Percentiles rank a stretch among this genome's conserved stretches.
These are phyloP conservation scores for Gryllus bimaculatus DNA, from an alignment of 1,140 invertebrate genomes.

Conservation along the genomic window DNA sequence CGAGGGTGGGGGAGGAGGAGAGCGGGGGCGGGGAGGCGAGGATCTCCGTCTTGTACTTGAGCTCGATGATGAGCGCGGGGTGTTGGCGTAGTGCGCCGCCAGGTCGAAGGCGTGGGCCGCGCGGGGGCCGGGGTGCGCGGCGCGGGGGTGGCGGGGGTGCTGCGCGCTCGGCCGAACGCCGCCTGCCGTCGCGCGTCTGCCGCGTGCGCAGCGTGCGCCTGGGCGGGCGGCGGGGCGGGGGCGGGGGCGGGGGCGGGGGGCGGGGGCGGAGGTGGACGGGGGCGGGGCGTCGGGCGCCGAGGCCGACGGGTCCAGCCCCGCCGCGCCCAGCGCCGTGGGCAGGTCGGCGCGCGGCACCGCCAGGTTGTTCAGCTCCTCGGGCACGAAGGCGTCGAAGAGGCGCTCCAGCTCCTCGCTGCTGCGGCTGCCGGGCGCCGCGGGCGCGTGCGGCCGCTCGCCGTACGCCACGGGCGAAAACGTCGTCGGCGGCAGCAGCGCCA, in stretches of 20 bases:
- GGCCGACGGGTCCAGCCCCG: not conserved
- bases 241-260: too few relatives aligned
- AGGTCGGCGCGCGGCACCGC: not conserved
- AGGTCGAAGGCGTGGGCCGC: too few relatives aligned
- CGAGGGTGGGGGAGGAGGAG: not conserved
- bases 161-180: too few relatives aligned
- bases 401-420: not conserved
- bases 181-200: too few relatives aligned
- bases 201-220: too few relatives aligned
- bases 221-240: too few relatives aligned
- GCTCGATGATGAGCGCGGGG: not conserved
- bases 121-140: too few relatives aligned
- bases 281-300: not conserved
- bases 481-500: not conserved
- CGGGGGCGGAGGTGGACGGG: too few relatives aligned
- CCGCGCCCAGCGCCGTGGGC: too few relatives aligned
- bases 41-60: not conserved
- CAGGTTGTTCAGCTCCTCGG: not conserved
- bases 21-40: not conserved
- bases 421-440: not conserved
- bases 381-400: not conserved
- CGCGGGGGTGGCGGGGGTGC: too few relatives aligned
- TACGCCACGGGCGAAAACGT: not conserved
- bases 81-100: not conserved
- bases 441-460: too few relatives aligned